Evolutionary conservation across 2,888 invertebrate species (phyloP).

Genomic region (Nymphalis c-album): DNA sequence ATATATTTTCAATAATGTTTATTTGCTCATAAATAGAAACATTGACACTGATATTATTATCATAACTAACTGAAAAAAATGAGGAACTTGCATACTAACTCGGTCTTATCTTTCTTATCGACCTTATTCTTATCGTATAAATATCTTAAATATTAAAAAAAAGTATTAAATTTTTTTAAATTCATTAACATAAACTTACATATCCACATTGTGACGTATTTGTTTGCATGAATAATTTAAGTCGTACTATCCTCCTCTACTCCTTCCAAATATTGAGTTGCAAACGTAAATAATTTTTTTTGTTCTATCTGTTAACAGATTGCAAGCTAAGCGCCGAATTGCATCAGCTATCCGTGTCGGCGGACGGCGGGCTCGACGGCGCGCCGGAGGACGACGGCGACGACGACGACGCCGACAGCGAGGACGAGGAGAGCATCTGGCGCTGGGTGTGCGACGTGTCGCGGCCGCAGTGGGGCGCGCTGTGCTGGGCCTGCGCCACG

Average conservation of each 20-base stretch:
- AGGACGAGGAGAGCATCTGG: conserved; percentile 34
- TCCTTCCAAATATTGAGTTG: too few relatives aligned
- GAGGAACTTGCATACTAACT: too few relatives aligned
- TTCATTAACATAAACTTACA: too few relatives aligned
- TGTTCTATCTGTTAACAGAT: not conserved
- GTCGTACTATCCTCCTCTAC: not conserved
- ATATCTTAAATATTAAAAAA: too few relatives aligned
- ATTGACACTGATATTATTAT: too few relatives aligned
- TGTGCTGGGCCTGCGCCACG: conserved; percentile 87
- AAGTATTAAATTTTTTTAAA: too few relatives aligned
- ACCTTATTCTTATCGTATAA: too few relatives aligned
- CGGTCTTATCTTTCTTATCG: too few relatives aligned
- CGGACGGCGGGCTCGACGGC: not conserved
- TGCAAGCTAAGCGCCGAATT: conserved; percentile 28
- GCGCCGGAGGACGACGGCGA: conserved; percentile 23
- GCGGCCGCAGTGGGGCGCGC: conserved; percentile 84
- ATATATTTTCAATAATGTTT: too few relatives aligned
- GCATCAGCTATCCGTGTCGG: conserved; percentile 15
- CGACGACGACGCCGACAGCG: conserved; percentile 37
- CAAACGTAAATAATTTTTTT: too few relatives aligned
- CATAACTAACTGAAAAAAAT: too few relatives aligned
- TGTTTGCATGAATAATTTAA: not conserved
- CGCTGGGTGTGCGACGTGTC: conserved; percentile 75
- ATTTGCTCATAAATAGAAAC: too few relatives aligned
- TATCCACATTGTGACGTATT: not conserved